Evolutionary conservation across 2,888 invertebrate genomes (phyloP), one percentile per base, ranked within the genome.

Genomic region (Cataglyphis rosenhaueri): DNA sequence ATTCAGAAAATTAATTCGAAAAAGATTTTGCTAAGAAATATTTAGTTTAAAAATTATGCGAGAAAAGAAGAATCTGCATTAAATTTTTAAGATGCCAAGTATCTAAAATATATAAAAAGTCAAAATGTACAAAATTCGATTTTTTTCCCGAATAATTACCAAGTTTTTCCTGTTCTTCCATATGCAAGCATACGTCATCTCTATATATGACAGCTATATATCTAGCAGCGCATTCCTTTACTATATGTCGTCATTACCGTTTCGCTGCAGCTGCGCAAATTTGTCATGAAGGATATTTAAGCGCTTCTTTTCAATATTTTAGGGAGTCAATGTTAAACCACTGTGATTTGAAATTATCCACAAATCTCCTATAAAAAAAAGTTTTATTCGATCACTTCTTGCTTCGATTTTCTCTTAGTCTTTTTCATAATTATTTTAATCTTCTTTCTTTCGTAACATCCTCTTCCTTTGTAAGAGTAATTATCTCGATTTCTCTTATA

Each of bases 181-280:
- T 15, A 9, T 21, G 5, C 29, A 3, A 32, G 29, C 15, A 32
- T 12, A 35, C 71, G 71, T 71, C 71, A 71, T 21, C 35, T 52
- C 15, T 70, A 38, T 55, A 48, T 1, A 18, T 48, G 15, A 44
- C 44, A 48, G 52, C 8, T 52, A n/a, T 8, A n/a, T n/a, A n/a
- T 52, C 52, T 52, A n/a, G n/a, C 57, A 25, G 25, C 35, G 25
- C 59, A 71, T 71, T 59, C 38, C 18, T 52, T 52, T 52, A 52
- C n/a, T 59, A 21, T 12, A 21, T 25, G 18, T 3, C 38, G 8
- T 57, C 35, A 59, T 71, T 52, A 52, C 35, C 15, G 35, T 25
- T 52, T 21, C 10, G 18, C 5, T 18, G 9, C 15, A 21, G 18
- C 18, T 38, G 48, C 18, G 35, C 25, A 52, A 52, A 52, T 52